phyloP scores from a whole-genome alignment of 2,888 invertebrate genomes.

The Chaitophorus viminalis region DNA sequence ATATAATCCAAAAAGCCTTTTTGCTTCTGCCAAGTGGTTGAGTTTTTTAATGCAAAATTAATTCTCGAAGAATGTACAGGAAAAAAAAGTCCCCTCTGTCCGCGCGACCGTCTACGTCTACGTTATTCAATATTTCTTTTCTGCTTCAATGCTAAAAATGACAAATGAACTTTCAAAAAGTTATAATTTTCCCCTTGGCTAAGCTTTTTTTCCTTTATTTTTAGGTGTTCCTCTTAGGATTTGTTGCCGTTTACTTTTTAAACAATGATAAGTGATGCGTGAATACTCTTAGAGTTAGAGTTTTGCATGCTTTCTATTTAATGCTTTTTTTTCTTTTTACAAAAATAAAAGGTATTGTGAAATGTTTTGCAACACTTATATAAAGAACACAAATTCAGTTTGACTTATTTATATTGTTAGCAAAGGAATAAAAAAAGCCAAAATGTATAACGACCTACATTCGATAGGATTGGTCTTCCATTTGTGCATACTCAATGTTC shows the following conservation, averaged over 20 bases:
- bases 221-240: conserved; percentile 29
- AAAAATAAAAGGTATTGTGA: neutral
- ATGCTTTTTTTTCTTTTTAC: neutral
- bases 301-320: neutral
- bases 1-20: conserved; percentile 50
- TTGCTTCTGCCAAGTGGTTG: conserved; percentile 48
- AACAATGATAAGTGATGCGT: conserved; percentile 43
- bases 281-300: neutral
- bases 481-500: neutral
- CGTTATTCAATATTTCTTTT: conserved; percentile 59
- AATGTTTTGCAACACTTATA: neutral
- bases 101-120: conserved; percentile 14
- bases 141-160: conserved; percentile 60
- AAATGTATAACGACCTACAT: neutral
- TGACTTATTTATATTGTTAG: neutral
- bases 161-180: conserved; percentile 61
- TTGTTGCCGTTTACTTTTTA: conserved; percentile 53
- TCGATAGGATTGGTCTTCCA: neutral
- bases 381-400: neutral
- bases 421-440: neutral
- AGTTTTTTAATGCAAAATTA: conserved; percentile 58
- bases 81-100: conserved; percentile 24
- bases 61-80: conserved; percentile 47
- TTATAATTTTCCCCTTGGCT: conserved; percentile 58
- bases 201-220: conserved; percentile 34